These are phyloP conservation scores for Psephotus haematonotus DNA, from an alignment of 2,113 vertebrate genomes.

Conservation along the genomic window DNA sequence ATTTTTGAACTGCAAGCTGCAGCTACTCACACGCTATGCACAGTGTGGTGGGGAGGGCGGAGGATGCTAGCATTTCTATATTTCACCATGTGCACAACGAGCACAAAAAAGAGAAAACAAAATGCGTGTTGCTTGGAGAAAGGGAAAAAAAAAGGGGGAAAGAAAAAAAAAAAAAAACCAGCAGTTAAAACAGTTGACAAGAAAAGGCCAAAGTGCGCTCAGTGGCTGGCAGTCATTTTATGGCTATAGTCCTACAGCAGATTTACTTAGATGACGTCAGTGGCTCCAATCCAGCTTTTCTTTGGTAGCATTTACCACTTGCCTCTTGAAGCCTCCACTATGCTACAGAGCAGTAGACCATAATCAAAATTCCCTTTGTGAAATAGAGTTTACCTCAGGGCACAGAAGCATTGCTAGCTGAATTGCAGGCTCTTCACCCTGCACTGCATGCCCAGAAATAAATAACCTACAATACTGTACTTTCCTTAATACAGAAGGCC, in stretches of 20 bases:
- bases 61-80: neutral
- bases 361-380: constrained; percentile 90
- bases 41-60: neutral
- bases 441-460: constrained; percentile 66
- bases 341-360: constrained; percentile 82
- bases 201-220: constrained; percentile 87
- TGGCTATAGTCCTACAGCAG: constrained; percentile 85
- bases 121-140: neutral
- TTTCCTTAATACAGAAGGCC: constrained; percentile 69
- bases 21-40: neutral
- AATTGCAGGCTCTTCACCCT: constrained; percentile 69
- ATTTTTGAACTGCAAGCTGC: constrained; percentile 16
- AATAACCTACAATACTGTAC: constrained; percentile 71
- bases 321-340: constrained; percentile 84
- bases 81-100: neutral
- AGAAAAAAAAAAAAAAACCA: neutral
- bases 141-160: neutral
- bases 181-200: constrained; percentile 78
- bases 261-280: constrained; percentile 94
- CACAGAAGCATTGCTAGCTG: constrained; percentile 73
- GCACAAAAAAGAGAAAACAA: neutral
- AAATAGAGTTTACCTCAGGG: constrained; percentile 85
- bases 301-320: constrained; percentile 86
- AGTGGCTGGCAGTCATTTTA: constrained; percentile 83
- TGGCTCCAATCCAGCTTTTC: constrained; percentile 89